Evolutionary conservation across 2,113 vertebrate genomes (phyloP), one percentile per base, ranked within the genome.

Genomic region (Panthera uncia): DNA sequence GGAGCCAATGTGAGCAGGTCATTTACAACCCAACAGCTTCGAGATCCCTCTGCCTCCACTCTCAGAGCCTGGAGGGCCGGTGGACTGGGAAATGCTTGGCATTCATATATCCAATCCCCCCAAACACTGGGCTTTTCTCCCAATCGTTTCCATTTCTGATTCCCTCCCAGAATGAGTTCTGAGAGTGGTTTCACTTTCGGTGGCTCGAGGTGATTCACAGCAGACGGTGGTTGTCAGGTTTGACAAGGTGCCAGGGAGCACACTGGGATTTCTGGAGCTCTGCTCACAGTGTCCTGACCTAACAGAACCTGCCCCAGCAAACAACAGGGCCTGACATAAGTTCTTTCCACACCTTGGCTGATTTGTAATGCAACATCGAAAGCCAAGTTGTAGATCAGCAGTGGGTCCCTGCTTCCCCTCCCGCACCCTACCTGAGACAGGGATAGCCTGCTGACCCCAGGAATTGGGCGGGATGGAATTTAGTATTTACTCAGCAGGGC

Each of bases 231-330:
- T 41, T 95, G 90, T 95, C 95, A 85, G 68, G 63, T 45, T 36
- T 90, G 87, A 97, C 79, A 57, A 87, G 79, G 89, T 9, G 3
- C 86, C 29, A 33, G 36, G 16, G 55, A 94, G 80, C 69, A 66
- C 61, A 4, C 61, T 36, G 91, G 86, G 85, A 76, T 89, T 86
- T 91, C 94, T n/a, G 68, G 91, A 68, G 89, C 79, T 92, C 65
- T 45, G 66, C 61, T 94, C 45, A 5, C 81, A 27, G 88, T 33
- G 90, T 84, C 74, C 92, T 97, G 96, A 97, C 96, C 94, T 81
- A 14, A 85, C 55, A 63, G 92, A 92, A 96, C 1, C 31, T 10
- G 27, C 74, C 79, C n/a, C n/a, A 69, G 69, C 48, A 63, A 19
- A n/a, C 31, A 5, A n/a, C 52, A 71, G 80, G 41, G 63, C 79